Conservation (phyloP, 23 tunicate genomes). For the Styela plicata region DNA sequence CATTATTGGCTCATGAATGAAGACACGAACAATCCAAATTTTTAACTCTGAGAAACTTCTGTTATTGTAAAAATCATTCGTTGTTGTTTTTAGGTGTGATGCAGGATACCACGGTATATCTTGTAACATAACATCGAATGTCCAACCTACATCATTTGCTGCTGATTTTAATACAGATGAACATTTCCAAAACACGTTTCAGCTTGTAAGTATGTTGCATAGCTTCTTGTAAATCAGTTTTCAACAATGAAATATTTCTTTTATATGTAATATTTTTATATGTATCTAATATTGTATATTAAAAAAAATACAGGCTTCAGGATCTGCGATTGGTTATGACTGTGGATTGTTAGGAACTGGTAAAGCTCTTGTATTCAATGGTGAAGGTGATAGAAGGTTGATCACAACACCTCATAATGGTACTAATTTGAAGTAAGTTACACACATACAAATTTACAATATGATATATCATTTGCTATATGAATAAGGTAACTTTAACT, state of each 20-base stretch:
- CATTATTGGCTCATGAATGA: too few species aligned
- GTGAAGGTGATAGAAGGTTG: constrained; percentile 25
- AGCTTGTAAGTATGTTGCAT: constrained; percentile 25
- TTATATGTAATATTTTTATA: not conserved
- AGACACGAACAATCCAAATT: too few species aligned
- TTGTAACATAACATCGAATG: constrained; percentile 28
- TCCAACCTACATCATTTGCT: constrained; percentile 28
- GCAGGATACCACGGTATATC: constrained; percentile 47
- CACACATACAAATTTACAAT: too few species aligned
- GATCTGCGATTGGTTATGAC: constrained; percentile 49
- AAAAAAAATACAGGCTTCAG: constrained; percentile 44
- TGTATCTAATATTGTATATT: not conserved
- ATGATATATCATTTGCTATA: not conserved
- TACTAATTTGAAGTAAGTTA: constrained; percentile 45
- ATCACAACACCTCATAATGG: constrained; percentile 58
- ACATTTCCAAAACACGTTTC: constrained; percentile 7
- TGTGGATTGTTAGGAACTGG: constrained; percentile 80
- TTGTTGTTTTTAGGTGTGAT: constrained; percentile 27
- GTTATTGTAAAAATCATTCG: too few species aligned
- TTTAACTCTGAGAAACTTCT: too few species aligned
- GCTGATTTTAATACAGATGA: constrained; percentile 34
- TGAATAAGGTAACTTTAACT: not conserved
- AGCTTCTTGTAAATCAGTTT: too few species aligned
- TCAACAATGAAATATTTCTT: not conserved
- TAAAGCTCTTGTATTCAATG: constrained; percentile 65